Evolutionary conservation across 1,140 invertebrate species (phyloP).

Genomic region (Drosophila busckii): DNA sequence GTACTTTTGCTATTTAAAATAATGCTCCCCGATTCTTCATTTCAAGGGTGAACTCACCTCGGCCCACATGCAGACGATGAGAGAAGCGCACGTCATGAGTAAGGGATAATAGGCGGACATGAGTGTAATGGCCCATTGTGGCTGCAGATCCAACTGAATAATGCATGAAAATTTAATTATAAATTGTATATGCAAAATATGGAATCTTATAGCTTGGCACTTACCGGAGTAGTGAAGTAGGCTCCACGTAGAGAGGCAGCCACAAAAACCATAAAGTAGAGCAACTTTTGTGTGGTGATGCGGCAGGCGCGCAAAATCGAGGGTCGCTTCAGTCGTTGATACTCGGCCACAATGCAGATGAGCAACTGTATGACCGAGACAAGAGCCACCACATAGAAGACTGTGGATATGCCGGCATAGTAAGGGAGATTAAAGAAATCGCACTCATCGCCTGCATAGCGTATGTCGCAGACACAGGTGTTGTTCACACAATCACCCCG

Average conservation of each 20-base stretch:
- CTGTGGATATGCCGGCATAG: constrained; percentile 85
- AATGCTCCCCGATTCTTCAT: not conserved
- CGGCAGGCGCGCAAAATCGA: constrained; percentile 89
- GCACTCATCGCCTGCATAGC: constrained; percentile 82
- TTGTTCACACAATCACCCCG: constrained; percentile 94
- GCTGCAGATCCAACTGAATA: constrained; percentile 86
- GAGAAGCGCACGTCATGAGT: constrained; percentile 91
- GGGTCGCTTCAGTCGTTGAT: constrained; percentile 89
- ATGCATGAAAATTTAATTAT: not conserved
- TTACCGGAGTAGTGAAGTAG: constrained; percentile 93
- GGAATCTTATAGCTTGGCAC: constrained; percentile 53
- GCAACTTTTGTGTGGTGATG: constrained; percentile 93
- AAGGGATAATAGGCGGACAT: constrained; percentile 95
- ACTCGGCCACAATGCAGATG: constrained; percentile 90
- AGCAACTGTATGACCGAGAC: constrained; percentile 92
- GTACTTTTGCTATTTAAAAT: not conserved
- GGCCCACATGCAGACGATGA: constrained; percentile 97
- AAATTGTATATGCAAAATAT: too few species aligned
- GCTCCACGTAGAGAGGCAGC: constrained; percentile 91
- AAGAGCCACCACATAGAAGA: constrained; percentile 91
- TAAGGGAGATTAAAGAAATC: constrained; percentile 83
- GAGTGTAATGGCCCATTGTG: constrained; percentile 90
- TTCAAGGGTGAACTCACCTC: constrained; percentile 84
- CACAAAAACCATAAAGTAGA: constrained; percentile 93
- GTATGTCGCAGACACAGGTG: constrained; percentile 93